phyloP scores from a whole-genome alignment of 2,888 invertebrate genomes.

The Carterocephalus palaemon region DNA sequence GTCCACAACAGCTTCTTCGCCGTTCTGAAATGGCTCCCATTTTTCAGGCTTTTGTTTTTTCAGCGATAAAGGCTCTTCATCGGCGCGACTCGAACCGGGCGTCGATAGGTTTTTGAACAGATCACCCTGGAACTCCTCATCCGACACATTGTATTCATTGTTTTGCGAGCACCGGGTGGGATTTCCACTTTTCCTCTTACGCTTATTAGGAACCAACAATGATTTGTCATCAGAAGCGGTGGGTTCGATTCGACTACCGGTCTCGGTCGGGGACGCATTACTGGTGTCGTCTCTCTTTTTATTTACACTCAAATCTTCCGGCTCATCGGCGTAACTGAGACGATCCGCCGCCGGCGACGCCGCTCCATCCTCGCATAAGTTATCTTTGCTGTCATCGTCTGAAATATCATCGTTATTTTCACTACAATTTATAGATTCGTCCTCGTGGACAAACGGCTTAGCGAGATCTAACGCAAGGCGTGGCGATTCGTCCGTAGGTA shows the following conservation, averaged over 20 bases:
- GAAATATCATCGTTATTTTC: constrained; percentile 62
- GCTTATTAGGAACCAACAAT: constrained; percentile 79
- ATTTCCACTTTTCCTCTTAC: constrained; percentile 90
- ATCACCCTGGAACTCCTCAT: constrained; percentile 69
- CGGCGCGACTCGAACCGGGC: constrained; percentile 59
- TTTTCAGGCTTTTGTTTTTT: constrained; percentile 72
- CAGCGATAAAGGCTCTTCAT: constrained; percentile 67
- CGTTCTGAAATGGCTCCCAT: constrained; percentile 70
- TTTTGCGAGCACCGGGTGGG: constrained; percentile 85
- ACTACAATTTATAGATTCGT: constrained; percentile 61
- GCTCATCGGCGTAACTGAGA: constrained; percentile 77
- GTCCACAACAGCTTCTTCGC: constrained; percentile 62
- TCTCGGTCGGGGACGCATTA: constrained; percentile 57
- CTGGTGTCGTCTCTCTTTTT: constrained; percentile 81
- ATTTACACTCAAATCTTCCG: constrained; percentile 84
- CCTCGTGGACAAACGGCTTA: constrained; percentile 50
- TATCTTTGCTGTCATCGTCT: constrained; percentile 57
- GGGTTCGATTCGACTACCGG: constrained; percentile 49
- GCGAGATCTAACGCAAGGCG: constrained; percentile 60
- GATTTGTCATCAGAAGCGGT: constrained; percentile 69
- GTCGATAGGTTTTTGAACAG: constrained; percentile 68
- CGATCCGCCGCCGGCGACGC: constrained; percentile 53
- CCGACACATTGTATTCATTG: constrained; percentile 70
- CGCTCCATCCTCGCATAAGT: constrained; percentile 42
- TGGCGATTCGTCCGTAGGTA: constrained; percentile 57